Percentiles rank a stretch among this genome's conserved stretches.
These are phyloP conservation scores for Steinernema hermaphroditum DNA, from an alignment of 2,888 invertebrate species.

Conservation along the genomic window DNA sequence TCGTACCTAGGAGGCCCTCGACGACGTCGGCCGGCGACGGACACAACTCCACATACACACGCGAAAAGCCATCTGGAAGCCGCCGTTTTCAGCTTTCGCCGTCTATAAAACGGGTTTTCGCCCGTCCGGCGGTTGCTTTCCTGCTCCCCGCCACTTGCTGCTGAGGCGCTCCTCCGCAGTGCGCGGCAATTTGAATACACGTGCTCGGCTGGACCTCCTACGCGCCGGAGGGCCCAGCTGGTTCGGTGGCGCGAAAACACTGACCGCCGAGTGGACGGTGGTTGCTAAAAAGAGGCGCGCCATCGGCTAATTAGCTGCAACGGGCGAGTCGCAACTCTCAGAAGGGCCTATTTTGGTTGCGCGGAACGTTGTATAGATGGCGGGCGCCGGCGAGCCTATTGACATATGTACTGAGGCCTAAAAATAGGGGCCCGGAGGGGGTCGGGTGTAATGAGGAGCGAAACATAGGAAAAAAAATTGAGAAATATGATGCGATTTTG, in stretches of 20 bases:
- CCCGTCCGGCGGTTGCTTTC: constrained; percentile 14
- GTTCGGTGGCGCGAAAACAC: constrained; percentile 26
- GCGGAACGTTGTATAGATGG: constrained; percentile 18
- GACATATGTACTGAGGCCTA: constrained; percentile 12
- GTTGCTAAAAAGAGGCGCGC: background rate
- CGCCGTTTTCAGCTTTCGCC: constrained; percentile 31
- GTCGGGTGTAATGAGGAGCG: background rate
- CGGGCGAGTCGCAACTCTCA: background rate
- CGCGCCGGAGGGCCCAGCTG: constrained; percentile 8
- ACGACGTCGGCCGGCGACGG: no score
- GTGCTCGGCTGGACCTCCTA: background rate
- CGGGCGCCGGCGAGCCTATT: background rate
- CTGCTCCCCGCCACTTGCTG: constrained; percentile 28
- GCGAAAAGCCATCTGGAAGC: constrained; percentile 31
- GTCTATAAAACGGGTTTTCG: constrained; percentile 31
- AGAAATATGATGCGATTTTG: background rate
- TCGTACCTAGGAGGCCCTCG: no score
- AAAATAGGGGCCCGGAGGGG: constrained; percentile 5
- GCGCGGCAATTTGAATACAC: constrained; percentile 27
- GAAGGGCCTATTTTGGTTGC: constrained; percentile 18
- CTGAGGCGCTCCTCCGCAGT: background rate
- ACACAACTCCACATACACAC: constrained; percentile 8
- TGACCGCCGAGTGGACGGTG: constrained; percentile 5
- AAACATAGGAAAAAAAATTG: background rate
- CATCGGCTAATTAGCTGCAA: no score